Percentiles rank a stretch among this genome's conserved stretches.
Conservation (phyloP, 2,113 vertebrate species). For the Clarias gariepinus region DNA sequence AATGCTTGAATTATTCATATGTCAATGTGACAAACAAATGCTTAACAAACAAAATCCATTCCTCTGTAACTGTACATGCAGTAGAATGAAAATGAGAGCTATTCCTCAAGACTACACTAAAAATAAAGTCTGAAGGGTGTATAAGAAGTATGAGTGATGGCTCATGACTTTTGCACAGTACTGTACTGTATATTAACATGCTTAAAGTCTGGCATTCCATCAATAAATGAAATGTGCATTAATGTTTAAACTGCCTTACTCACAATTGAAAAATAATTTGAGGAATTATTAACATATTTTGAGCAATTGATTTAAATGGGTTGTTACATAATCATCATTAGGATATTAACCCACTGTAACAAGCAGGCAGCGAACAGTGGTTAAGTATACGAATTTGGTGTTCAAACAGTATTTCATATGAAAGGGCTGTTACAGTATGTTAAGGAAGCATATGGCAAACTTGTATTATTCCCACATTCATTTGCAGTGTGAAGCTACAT, state of each 20-base stretch:
- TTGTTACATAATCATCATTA: slow-evolving; percentile 18
- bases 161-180: too few species aligned
- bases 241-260: background rate
- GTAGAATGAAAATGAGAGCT: background rate
- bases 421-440: background rate
- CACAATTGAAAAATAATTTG: background rate
- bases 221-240: background rate
- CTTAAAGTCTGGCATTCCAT: background rate
- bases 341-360: background rate
- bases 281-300: background rate
- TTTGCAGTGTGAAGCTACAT: background rate
- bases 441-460: slow-evolving; percentile 8
- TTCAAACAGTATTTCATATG: slow-evolving; percentile 10
- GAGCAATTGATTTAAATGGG: background rate
- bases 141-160: too few species aligned
- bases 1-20: too few species aligned
- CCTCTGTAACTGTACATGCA: background rate
- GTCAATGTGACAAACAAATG: too few species aligned
- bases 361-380: background rate
- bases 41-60: too few species aligned
- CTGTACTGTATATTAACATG: too few species aligned
- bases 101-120: background rate
- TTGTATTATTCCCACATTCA: background rate
- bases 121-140: too few species aligned
- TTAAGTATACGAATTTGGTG: background rate